These are phyloP conservation scores for Ryuthela nishihirai DNA, from an alignment of 2,888 invertebrate genomes.

Conservation along the genomic window DNA sequence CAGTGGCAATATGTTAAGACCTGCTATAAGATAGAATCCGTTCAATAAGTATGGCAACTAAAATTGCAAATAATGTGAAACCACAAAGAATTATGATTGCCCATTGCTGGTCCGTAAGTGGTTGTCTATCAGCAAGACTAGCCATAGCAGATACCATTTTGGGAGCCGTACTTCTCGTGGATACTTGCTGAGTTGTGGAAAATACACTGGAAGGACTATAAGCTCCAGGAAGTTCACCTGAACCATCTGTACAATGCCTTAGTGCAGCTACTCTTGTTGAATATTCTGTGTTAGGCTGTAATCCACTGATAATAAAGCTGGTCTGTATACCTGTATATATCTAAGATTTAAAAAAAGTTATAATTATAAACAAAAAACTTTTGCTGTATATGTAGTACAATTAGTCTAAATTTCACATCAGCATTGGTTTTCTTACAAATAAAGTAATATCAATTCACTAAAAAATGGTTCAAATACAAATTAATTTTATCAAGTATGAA, in stretches of 20 bases:
- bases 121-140: constrained; percentile 46
- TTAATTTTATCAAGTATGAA: too few relatives aligned
- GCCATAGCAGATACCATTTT: constrained; percentile 12
- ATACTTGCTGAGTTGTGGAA: constrained; percentile 52
- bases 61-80: constrained; percentile 61
- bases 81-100: constrained; percentile 61
- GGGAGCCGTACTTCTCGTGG: constrained; percentile 5
- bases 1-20: constrained; percentile 12
- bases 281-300: constrained; percentile 73
- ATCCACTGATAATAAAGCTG: constrained; percentile 57
- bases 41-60: constrained; percentile 62
- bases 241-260: constrained; percentile 59
- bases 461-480: too few relatives aligned
- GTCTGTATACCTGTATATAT: constrained; percentile 54
- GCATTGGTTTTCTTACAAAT: too few relatives aligned
- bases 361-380: background rate
- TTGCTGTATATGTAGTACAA: too few relatives aligned
- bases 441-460: too few relatives aligned
- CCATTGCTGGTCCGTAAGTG: constrained; percentile 60
- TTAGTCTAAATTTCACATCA: too few relatives aligned
- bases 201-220: constrained; percentile 65
- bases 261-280: constrained; percentile 73
- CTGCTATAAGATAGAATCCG: constrained; percentile 43
- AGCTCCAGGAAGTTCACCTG: constrained; percentile 60
- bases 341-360: constrained; percentile 40